Conservation (phyloP, 2,888 invertebrate genomes). For the Entomobrya multifasciata region DNA sequence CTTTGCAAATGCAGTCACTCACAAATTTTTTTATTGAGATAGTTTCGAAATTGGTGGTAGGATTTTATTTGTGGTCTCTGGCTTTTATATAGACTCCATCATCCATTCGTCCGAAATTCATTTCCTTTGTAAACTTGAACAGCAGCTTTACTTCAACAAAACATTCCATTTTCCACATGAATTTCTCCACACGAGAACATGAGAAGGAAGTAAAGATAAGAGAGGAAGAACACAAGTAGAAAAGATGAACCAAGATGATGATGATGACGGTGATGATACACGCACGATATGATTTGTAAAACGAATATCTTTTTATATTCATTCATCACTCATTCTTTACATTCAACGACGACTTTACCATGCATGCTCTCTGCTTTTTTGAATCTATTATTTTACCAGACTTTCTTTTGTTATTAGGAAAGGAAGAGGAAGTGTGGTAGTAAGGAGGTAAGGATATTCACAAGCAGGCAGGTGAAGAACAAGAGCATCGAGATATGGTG, state of each 20-base stretch:
- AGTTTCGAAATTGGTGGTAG: constrained; percentile 16
- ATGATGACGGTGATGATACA: constrained; percentile 25
- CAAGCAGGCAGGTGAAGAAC: constrained; percentile 25
- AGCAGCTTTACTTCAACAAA: neutral
- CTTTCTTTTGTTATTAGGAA: constrained; percentile 45
- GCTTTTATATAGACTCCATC: constrained; percentile 4
- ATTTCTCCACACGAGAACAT: constrained; percentile 29
- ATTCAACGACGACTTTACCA: neutral
- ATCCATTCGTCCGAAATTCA: constrained; percentile 3
- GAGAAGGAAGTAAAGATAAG: neutral
- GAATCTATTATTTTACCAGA: constrained; percentile 43
- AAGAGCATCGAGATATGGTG: too few species aligned
- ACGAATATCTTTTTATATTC: constrained; percentile 36
- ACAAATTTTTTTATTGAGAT: constrained; percentile 23
- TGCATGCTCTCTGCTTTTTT: neutral
- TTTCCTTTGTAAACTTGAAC: neutral
- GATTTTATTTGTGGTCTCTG: too few species aligned
- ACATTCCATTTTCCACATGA: constrained; percentile 47
- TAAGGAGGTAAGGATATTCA: constrained; percentile 47
- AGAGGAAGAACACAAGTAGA: neutral
- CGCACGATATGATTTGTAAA: constrained; percentile 47
- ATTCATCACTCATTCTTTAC: constrained; percentile 41
- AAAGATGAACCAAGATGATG: constrained; percentile 26
- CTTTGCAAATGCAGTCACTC: constrained; percentile 6
- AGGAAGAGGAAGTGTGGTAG: constrained; percentile 40